Evolutionary conservation across 2,888 invertebrate genomes (phyloP).

Genomic region (Hymenopus coronatus): DNA sequence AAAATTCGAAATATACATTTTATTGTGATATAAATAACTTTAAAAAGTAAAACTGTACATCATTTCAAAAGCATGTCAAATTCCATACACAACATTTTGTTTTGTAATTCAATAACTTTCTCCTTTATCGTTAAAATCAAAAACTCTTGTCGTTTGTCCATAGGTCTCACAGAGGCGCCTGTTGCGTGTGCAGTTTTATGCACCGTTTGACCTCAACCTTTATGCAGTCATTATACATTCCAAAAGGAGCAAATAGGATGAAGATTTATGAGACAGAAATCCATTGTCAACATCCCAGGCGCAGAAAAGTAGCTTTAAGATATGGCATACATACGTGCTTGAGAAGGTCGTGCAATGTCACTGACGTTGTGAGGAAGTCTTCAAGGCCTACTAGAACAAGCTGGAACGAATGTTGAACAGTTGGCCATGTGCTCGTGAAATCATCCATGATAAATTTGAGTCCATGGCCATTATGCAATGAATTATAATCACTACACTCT

Average conservation of each 20-base stretch:
- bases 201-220: background rate
- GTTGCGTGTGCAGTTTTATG: background rate
- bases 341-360: background rate
- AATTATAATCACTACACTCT: too few species aligned
- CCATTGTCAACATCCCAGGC: background rate
- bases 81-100: too few species aligned
- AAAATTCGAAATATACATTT: too few species aligned
- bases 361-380: background rate
- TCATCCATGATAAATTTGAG: background rate
- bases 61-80: too few species aligned
- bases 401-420: too few species aligned
- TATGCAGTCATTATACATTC: background rate
- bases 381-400: background rate
- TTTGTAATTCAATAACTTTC: too few species aligned
- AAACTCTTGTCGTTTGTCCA: too few species aligned
- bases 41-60: too few species aligned
- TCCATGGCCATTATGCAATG: too few species aligned
- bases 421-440: background rate
- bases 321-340: background rate
- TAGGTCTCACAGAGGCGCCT: background rate
- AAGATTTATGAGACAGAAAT: background rate
- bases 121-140: too few species aligned
- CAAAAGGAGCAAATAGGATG: background rate
- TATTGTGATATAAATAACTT: too few species aligned
- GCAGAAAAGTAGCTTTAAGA: background rate